Percentiles rank a stretch among this genome's conserved stretches.
Evolutionary conservation across 2,888 invertebrate genomes (phyloP).

Genomic region (Papilio elwesi): DNA sequence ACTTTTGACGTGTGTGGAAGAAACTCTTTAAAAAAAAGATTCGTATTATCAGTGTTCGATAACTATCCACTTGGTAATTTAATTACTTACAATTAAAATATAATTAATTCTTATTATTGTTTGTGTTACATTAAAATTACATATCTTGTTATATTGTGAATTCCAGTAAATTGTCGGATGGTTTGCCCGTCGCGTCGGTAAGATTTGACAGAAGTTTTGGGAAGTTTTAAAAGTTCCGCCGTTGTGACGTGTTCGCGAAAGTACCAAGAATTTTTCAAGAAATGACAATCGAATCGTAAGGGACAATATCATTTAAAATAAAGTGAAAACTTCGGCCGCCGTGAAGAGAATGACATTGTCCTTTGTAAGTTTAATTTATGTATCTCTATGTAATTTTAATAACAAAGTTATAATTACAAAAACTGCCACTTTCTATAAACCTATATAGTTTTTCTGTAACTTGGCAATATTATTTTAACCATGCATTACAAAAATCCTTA

Average conservation of each 20-base stretch:
- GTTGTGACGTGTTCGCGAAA: constrained; percentile 44
- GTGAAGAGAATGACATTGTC: constrained; percentile 82
- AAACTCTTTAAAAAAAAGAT: constrained; percentile 42
- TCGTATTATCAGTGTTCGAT: constrained; percentile 22
- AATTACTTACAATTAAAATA: constrained; percentile 25
- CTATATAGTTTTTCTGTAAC: too few relatives aligned
- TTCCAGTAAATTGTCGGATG: constrained; percentile 44
- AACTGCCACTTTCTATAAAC: too few relatives aligned
- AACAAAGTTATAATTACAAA: background rate
- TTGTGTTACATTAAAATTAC: background rate
- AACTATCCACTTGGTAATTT: constrained; percentile 1
- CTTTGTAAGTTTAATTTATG: constrained; percentile 71
- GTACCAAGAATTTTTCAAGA: constrained; percentile 50
- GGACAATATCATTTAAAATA: constrained; percentile 52
- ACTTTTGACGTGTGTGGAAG: constrained; percentile 49
- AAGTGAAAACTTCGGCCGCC: constrained; percentile 60
- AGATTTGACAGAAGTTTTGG: constrained; percentile 47
- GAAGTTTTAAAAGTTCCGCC: constrained; percentile 49
- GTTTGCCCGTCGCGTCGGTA: constrained; percentile 32
- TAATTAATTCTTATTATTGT: constrained; percentile 9
- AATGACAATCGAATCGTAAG: constrained; percentile 55
- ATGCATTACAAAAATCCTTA: background rate
- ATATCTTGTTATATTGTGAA: background rate
- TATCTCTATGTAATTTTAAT: constrained; percentile 1
- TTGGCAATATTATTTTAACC: background rate